Evolutionary conservation across 2,888 invertebrate genomes (phyloP).

Genomic region (Neuroscelio doddi): DNA sequence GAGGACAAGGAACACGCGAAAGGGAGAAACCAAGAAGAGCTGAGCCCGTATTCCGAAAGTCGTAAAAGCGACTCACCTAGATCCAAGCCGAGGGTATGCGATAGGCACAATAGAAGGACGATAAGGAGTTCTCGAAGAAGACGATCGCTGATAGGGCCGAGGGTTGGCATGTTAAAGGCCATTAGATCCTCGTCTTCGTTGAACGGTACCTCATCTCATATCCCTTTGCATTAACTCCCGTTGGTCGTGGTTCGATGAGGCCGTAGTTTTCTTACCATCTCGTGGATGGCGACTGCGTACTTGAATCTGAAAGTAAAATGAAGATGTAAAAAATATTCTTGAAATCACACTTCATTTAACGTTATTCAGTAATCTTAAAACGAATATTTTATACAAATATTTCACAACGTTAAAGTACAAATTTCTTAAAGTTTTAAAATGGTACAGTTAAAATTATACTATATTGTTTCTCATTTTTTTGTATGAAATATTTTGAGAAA

Average conservation of each 20-base stretch:
- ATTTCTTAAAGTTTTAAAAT: no score
- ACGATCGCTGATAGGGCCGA: conserved; percentile 54
- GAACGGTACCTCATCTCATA: conserved; percentile 63
- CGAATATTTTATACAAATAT: no score
- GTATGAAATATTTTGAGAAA: no score
- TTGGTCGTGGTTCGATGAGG: conserved; percentile 40
- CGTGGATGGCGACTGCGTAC: conserved; percentile 14
- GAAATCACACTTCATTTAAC: neutral
- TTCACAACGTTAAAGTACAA: no score
- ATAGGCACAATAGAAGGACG: conserved; percentile 58
- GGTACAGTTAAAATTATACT: no score
- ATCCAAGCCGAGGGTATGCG: conserved; percentile 57
- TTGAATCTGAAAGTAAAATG: conserved; percentile 37
- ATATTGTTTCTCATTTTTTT: no score
- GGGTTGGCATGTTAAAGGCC: conserved; percentile 65
- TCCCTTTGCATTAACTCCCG: conserved; percentile 21
- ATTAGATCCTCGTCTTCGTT: conserved; percentile 58
- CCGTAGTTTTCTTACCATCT: conserved; percentile 45
- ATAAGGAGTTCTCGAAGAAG: conserved; percentile 60
- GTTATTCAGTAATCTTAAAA: no score
- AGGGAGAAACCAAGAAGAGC: neutral
- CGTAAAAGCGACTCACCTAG: conserved; percentile 57
- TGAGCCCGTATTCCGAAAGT: conserved; percentile 27
- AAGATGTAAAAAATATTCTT: neutral
- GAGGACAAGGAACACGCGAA: neutral